A percentile compares a stretch with the other conserved stretches of the same genome.
Conservation (phyloP, 2,888 invertebrate species). For the Ischnura elegans region DNA sequence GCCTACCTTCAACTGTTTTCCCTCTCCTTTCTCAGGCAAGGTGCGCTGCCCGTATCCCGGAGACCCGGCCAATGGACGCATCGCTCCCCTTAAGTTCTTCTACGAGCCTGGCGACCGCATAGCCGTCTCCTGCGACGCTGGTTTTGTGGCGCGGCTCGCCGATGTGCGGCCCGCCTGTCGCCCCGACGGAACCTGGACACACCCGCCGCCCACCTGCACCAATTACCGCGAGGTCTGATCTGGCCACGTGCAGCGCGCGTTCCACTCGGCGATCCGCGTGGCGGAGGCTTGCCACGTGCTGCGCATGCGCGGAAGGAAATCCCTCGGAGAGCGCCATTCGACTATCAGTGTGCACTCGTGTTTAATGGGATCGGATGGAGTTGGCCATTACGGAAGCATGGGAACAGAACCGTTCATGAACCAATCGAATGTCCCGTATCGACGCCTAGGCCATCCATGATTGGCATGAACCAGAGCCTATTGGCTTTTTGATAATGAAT, state of each 20-base stretch:
- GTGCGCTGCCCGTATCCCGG: conserved; percentile 86
- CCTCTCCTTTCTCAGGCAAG: conserved; percentile 81
- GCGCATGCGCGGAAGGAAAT: too few relatives aligned
- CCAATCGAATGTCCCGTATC: too few relatives aligned
- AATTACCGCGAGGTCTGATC: conserved; percentile 66
- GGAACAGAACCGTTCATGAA: too few relatives aligned
- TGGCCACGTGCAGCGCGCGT: background rate
- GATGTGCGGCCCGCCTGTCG: conserved; percentile 82
- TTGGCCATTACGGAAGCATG: background rate
- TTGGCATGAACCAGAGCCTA: too few relatives aligned
- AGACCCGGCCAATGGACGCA: conserved; percentile 85
- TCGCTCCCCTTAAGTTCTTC: conserved; percentile 85
- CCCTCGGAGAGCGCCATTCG: too few relatives aligned
- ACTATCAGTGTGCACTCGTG: background rate
- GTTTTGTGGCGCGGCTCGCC: conserved; percentile 81
- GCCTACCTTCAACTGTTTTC: background rate
- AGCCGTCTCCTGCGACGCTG: conserved; percentile 85
- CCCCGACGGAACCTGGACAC: conserved; percentile 85
- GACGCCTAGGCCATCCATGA: too few relatives aligned
- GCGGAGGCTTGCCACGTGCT: too few relatives aligned
- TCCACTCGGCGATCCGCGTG: background rate
- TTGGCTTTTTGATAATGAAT: too few relatives aligned
- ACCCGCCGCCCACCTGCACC: conserved; percentile 83
- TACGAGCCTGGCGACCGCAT: conserved; percentile 87
- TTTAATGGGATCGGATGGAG: background rate